Conservation (phyloP, 2,113 vertebrate genomes). For the Odontophorus gujanensis region DNA sequence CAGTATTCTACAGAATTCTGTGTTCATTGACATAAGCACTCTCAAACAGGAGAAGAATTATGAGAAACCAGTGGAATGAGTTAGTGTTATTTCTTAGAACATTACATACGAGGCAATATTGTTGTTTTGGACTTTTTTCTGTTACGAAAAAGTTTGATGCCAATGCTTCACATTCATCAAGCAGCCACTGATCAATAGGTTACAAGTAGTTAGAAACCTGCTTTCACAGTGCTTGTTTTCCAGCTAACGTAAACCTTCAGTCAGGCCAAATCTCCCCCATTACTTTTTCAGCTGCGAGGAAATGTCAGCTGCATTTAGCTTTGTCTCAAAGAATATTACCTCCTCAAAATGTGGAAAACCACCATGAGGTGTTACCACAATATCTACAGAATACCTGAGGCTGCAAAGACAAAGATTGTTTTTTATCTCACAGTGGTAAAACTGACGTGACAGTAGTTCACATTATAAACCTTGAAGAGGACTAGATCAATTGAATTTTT, state of each 20-base stretch:
- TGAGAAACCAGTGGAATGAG: not conserved
- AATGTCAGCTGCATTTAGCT: not conserved
- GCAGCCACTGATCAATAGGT: not conserved
- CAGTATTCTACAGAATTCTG: not conserved
- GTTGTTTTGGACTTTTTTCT: not conserved
- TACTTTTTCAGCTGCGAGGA: not conserved
- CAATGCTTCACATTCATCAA: rapidly evolving
- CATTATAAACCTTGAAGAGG: not conserved
- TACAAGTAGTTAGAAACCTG: not conserved
- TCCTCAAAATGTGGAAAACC: not conserved
- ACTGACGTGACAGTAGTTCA: not conserved
- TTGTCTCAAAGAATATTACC: not conserved
- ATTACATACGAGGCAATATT: not conserved
- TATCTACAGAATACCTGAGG: not conserved
- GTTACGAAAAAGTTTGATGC: not conserved
- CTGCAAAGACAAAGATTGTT: not conserved
- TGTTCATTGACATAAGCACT: not conserved
- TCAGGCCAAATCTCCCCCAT: not conserved
- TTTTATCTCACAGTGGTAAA: not conserved
- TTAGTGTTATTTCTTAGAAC: not conserved
- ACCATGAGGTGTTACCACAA: not conserved
- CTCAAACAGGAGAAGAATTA: not conserved
- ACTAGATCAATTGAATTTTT: not conserved
- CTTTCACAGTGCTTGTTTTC: not conserved
- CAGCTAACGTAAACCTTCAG: not conserved